Conservation (phyloP, 2,888 invertebrate genomes). For the Stenchaetothrips biformis region DNA sequence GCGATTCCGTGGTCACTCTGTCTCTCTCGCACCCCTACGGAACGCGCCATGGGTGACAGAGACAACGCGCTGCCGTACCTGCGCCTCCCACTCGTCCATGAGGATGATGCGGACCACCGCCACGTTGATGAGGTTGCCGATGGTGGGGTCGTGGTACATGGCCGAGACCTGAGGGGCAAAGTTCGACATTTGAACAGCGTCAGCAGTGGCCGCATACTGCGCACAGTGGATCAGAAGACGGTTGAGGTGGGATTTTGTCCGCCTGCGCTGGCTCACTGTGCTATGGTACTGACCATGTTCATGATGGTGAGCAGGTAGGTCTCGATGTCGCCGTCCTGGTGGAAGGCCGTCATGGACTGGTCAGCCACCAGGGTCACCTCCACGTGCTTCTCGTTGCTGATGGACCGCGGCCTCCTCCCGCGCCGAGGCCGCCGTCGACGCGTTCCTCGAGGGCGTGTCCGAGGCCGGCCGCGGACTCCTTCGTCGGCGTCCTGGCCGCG, state of each 20-base stretch:
- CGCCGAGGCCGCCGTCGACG: not conserved
- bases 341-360: conserved; percentile 79
- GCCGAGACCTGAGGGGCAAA: conserved; percentile 56
- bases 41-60: not conserved
- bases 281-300: conserved; percentile 67
- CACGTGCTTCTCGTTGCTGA: conserved; percentile 50
- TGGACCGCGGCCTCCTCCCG: conserved; percentile 16
- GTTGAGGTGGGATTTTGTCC: too few relatives aligned
- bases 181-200: too few relatives aligned
- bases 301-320: conserved; percentile 85
- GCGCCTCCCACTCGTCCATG: conserved; percentile 57
- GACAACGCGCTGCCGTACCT: not conserved
- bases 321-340: conserved; percentile 72
- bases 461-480: too few relatives aligned
- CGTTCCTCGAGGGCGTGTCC: too few relatives aligned
- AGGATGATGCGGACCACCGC: conserved; percentile 82
- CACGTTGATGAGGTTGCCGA: conserved; percentile 85
- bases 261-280: too few relatives aligned
- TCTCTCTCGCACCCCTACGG: not conserved
- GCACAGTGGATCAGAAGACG: too few relatives aligned
- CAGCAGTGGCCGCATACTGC: too few relatives aligned
- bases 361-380: conserved; percentile 86
- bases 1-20: too few relatives aligned
- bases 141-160: conserved; percentile 79
- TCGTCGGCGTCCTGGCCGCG: not conserved